Conservation (phyloP, 2,888 invertebrate genomes). For the Koerneria pararmatus region DNA sequence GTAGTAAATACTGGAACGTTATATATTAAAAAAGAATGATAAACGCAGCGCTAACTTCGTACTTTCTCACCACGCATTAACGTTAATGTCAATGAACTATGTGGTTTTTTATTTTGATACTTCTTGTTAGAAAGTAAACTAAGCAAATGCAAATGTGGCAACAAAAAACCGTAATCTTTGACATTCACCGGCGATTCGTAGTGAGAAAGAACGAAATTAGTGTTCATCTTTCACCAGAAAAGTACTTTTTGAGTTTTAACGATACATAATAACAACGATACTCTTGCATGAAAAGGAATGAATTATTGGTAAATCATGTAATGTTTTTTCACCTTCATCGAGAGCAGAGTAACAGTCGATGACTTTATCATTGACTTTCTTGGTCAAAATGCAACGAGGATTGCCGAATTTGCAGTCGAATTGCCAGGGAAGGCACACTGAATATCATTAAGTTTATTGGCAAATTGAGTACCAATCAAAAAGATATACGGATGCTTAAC, state of each 20-base stretch:
- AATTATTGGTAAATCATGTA: not conserved
- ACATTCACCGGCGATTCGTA: not conserved
- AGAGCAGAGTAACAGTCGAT: conserved; percentile 55
- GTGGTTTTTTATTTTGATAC: too few species aligned
- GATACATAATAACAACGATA: not conserved
- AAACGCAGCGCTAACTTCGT: too few species aligned
- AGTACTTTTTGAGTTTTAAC: not conserved
- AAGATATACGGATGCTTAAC: too few species aligned
- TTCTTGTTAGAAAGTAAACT: too few species aligned
- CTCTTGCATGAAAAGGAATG: not conserved
- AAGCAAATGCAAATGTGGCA: too few species aligned
- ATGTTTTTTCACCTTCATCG: conserved; percentile 56
- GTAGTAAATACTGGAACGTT: too few species aligned
- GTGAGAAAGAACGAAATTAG: too few species aligned
- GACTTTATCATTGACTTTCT: conserved; percentile 41
- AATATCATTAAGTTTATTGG: conserved; percentile 28
- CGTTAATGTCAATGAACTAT: too few species aligned
- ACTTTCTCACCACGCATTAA: too few species aligned
- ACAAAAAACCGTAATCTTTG: too few species aligned
- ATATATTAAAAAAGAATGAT: too few species aligned
- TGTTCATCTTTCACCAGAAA: not conserved
- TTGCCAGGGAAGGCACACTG: conserved; percentile 56
- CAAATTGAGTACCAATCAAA: too few species aligned
- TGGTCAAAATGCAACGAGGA: conserved; percentile 46
- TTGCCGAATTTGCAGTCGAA: conserved; percentile 56